A percentile compares a stretch with the other conserved stretches of the same genome.
Evolutionary conservation across 2,113 vertebrate genomes (phyloP).

Genomic region (Motacilla tschutschensis): DNA sequence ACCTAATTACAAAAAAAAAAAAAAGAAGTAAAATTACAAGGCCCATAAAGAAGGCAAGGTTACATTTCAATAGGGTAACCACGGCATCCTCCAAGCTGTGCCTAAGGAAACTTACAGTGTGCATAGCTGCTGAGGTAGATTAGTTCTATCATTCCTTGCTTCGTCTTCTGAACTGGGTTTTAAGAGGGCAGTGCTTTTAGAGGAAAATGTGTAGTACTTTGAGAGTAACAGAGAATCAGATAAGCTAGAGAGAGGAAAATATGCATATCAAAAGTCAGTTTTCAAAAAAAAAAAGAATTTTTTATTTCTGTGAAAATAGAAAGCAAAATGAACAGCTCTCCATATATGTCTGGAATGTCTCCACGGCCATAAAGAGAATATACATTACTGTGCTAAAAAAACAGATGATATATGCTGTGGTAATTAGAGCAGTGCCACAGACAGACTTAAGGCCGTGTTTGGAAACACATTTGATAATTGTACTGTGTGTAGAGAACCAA

Average conservation of each 20-base stretch:
- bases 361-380: neutral
- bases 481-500: neutral
- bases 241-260: neutral
- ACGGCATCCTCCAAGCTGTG: neutral
- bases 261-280: neutral
- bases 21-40: accelerated
- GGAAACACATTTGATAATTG: neutral
- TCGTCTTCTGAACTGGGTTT: neutral
- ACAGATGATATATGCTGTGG: neutral
- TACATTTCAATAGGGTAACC: neutral
- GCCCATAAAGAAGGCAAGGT: neutral
- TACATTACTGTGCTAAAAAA: neutral
- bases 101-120: neutral
- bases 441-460: neutral
- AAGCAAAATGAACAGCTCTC: neutral
- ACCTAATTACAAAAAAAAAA: neutral
- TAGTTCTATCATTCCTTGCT: neutral
- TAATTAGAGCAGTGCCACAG: neutral
- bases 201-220: neutral
- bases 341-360: neutral
- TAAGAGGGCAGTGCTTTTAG: neutral
- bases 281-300: neutral
- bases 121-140: neutral
- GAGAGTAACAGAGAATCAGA: neutral
- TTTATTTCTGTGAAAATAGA: neutral